Evolutionary conservation across 2,113 vertebrate species (phyloP).

Genomic region (Turdus rufiventris): DNA sequence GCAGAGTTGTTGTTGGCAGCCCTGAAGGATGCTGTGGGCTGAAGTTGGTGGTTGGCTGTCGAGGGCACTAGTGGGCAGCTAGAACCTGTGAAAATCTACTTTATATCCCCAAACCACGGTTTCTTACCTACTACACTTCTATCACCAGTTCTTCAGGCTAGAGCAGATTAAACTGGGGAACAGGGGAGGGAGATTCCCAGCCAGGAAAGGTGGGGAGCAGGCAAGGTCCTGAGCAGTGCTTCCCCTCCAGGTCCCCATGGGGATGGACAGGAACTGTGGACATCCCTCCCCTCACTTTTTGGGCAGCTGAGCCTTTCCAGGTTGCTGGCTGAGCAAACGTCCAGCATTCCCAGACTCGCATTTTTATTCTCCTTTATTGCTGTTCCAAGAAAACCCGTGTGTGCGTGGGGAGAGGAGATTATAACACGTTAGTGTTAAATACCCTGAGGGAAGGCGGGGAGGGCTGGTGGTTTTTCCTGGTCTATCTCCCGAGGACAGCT

Average conservation of each 20-base stretch:
- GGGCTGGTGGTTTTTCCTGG: neutral
- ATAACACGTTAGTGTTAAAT: neutral
- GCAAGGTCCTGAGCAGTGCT: rapidly evolving
- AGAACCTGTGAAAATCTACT: neutral
- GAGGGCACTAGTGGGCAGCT: neutral
- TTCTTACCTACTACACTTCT: neutral
- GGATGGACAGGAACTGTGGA: rapidly evolving
- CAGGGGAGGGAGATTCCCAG: neutral
- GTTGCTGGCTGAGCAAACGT: neutral
- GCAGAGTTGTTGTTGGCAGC: neutral
- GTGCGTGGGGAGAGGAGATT: neutral
- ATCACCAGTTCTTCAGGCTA: neutral
- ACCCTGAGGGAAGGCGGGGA: neutral
- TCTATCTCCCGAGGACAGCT: neutral
- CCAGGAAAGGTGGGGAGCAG: neutral
- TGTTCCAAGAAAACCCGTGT: neutral
- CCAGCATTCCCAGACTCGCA: neutral
- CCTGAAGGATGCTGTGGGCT: neutral
- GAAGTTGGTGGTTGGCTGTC: neutral
- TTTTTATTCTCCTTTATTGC: neutral
- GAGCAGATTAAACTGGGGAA: neutral
- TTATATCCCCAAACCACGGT: rapidly evolving
- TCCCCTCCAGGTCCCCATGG: rapidly evolving
- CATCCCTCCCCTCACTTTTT: neutral
- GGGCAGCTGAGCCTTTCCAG: neutral